Evolutionary conservation across 2,113 vertebrate species (phyloP).

Genomic region (Pluvianellus socialis): DNA sequence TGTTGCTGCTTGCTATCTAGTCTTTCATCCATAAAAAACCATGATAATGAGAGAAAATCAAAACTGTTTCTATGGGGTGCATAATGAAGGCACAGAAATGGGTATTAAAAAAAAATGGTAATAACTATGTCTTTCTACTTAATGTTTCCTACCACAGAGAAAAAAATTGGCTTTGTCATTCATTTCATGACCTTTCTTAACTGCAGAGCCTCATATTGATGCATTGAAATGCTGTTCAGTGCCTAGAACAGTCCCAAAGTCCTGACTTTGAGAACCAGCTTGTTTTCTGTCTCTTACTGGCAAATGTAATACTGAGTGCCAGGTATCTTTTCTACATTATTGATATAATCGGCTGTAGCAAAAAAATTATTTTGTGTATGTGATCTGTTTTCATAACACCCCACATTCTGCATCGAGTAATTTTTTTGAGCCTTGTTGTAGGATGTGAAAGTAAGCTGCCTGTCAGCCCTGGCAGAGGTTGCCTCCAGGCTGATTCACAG

Average conservation of each 20-base stretch:
- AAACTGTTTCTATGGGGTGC: accelerated
- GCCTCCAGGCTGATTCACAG: background rate
- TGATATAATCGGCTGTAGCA: background rate
- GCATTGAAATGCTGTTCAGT: background rate
- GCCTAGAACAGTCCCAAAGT: background rate
- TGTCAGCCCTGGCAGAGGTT: background rate
- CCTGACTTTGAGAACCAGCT: background rate
- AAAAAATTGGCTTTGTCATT: background rate
- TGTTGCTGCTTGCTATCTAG: background rate
- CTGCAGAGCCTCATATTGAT: background rate
- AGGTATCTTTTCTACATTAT: background rate
- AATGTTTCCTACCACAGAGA: background rate
- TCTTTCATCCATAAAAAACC: background rate
- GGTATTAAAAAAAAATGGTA: background rate
- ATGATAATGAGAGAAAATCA: background rate
- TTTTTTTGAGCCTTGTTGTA: background rate
- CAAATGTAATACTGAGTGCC: background rate
- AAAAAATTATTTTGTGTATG: background rate
- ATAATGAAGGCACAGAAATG: background rate
- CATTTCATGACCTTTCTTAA: background rate
- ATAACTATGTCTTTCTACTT: background rate
- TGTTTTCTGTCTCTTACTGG: background rate
- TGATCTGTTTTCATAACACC: background rate
- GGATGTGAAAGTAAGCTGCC: background rate
- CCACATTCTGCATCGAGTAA: background rate